Evolutionary conservation across 2,888 invertebrate genomes (phyloP).

Genomic region (Aporophyla lueneburgensis): DNA sequence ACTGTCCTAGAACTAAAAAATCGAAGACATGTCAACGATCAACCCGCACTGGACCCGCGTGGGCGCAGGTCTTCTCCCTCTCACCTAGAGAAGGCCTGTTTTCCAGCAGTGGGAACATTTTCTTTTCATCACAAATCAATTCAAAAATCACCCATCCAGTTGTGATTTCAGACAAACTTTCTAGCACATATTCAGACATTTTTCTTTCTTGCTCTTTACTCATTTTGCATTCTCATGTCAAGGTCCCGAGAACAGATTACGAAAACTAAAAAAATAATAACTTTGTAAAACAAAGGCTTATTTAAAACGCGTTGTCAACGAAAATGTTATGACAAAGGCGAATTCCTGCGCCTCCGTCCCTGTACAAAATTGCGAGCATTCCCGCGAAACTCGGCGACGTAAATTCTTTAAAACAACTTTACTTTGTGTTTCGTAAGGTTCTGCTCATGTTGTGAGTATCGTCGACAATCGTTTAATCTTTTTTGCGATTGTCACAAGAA

Average conservation of each 20-base stretch:
- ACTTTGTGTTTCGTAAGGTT: constrained; percentile 64
- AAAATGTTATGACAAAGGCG: constrained; percentile 71
- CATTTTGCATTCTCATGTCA: constrained; percentile 17
- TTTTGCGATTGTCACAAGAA: neutral
- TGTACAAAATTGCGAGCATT: constrained; percentile 68
- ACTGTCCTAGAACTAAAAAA: too few species aligned
- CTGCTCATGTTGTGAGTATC: constrained; percentile 48
- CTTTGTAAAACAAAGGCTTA: constrained; percentile 52
- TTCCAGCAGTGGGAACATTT: too few species aligned
- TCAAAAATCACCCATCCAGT: neutral
- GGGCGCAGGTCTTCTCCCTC: too few species aligned
- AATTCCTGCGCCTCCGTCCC: constrained; percentile 62
- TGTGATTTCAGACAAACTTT: neutral
- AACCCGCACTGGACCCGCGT: too few species aligned
- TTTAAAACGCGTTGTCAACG: constrained; percentile 66
- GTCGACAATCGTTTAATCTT: neutral
- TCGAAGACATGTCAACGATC: too few species aligned
- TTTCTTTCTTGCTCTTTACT: neutral
- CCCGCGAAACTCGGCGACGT: constrained; percentile 61
- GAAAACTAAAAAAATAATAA: constrained; percentile 46
- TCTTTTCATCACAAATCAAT: too few species aligned
- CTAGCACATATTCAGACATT: neutral
- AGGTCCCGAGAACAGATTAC: constrained; percentile 9
- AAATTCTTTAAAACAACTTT: constrained; percentile 73
- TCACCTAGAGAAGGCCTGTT: too few species aligned